Base-by-base conservation (phyloP, 2,797 vertebrate genomes). In the Sphaeramia orbicularis region DNA sequence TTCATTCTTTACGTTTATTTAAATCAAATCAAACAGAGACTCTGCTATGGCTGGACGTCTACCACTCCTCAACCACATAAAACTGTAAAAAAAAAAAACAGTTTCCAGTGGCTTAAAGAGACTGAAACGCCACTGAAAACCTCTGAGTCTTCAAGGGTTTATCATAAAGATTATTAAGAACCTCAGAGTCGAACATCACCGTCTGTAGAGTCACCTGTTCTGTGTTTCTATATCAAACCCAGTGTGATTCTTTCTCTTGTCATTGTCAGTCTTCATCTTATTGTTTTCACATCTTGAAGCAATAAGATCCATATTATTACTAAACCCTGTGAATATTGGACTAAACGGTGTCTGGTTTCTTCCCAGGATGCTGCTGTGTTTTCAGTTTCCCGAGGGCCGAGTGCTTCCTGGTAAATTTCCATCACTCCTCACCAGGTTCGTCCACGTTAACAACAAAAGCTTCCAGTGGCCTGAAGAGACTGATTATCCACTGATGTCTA, bases 231-330 rank as follows among this genome's bases (percentile, higher is more conserved):
- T 1, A 19, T 14, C 49, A 32, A 32, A 32, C 30, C 7, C 5
- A 32, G 27, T 66, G 24, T 61, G 67, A 36, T 58, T 83, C 74
- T 75, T 65, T 68, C 32, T 74, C 69, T n/a, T n/a, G n/a, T n/a
- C n/a, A n/a, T n/a, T n/a, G n/a, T 62, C 48, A 27, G 56, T 35
- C 40, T 50, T 66, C 42, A 24, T 56, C 18, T 42, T 8, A 8
- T 56, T 32, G 19, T 1, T 55, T 42, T 65, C 47, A 6, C 4
- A 3, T 64, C 52, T 72, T 13, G 36, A 56, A 64, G 80, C 78
- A 85, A 78, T 85, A 83, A 60, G 21, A 54, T 19, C 14, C 41
- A 35, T 56, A 2, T 48, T 36, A 15, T 42, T 59, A 45, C 30
- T 32, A 32, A 32, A 32, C 30, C 30, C 30, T 32, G 30, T 7